These are phyloP conservation scores for Grammomys surdaster DNA, from an alignment of 2,113 vertebrate species.

Conservation along the genomic window DNA sequence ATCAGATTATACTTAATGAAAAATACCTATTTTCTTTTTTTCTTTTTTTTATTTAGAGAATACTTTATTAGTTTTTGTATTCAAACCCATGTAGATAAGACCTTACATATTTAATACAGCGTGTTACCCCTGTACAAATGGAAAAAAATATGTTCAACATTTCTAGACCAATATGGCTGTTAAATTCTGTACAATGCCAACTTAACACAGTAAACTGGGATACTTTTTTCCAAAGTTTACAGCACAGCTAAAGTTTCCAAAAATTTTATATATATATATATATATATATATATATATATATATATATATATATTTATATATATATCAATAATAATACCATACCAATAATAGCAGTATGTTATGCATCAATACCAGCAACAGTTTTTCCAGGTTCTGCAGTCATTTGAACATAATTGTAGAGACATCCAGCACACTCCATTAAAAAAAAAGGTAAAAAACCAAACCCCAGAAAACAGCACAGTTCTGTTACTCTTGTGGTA, in stretches of 20 bases:
- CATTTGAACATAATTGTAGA: slow-evolving; percentile 89
- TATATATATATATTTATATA: too few species aligned
- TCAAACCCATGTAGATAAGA: slow-evolving; percentile 99
- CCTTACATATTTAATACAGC: slow-evolving; percentile 99
- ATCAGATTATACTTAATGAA: too few species aligned
- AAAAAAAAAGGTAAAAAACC: slow-evolving; percentile 52
- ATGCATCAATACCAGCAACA: slow-evolving; percentile 88
- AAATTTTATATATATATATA: slow-evolving; percentile 87
- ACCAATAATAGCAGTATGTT: slow-evolving; percentile 88
- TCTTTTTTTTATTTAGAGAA: slow-evolving; percentile 95
- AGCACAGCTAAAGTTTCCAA: slow-evolving; percentile 90
- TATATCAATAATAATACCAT: too few species aligned
- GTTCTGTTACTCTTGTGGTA: slow-evolving; percentile 88
- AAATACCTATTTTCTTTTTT: too few species aligned
- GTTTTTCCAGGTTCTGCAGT: slow-evolving; percentile 88
- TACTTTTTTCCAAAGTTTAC: slow-evolving; percentile 89
- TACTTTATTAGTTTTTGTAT: slow-evolving; percentile 99
- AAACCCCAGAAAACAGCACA: slow-evolving; percentile 85
- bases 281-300: slow-evolving; percentile 89
- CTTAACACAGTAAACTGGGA: slow-evolving; percentile 89
- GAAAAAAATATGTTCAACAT: slow-evolving; percentile 92
- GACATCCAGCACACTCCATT: slow-evolving; percentile 82
- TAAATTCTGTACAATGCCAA: slow-evolving; percentile 93
- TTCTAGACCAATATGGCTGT: slow-evolving; percentile 93
- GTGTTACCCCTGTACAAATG: slow-evolving; percentile 99